Percentiles rank a stretch among this genome's conserved stretches.
Evolutionary conservation across 2,888 invertebrate species (phyloP).

Genomic region (Ochropacha duplaris): DNA sequence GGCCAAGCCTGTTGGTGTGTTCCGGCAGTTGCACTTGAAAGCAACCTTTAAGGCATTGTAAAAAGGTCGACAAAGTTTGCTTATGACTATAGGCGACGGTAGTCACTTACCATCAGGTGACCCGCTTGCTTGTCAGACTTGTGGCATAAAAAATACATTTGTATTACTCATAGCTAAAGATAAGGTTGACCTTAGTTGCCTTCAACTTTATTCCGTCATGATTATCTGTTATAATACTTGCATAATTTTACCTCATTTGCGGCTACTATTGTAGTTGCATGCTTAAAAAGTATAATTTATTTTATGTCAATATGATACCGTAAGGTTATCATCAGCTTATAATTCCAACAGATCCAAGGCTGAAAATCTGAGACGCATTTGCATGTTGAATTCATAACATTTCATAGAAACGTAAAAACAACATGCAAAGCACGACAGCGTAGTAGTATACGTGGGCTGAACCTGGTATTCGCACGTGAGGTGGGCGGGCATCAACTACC

Average conservation of each 20-base stretch:
- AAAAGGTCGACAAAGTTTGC: too few relatives aligned
- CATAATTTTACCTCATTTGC: neutral
- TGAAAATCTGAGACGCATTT: neutral
- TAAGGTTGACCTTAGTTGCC: conserved; percentile 8
- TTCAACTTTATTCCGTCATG: neutral
- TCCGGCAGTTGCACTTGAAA: too few relatives aligned
- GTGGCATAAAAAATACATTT: too few relatives aligned
- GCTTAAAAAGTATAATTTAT: too few relatives aligned
- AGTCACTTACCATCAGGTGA: too few relatives aligned
- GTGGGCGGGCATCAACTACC: neutral
- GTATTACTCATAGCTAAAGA: conserved; percentile 13
- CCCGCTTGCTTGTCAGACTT: too few relatives aligned
- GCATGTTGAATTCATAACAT: neutral
- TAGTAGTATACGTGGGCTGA: neutral
- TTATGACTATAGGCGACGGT: too few relatives aligned
- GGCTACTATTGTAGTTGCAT: neutral
- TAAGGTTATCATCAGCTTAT: neutral
- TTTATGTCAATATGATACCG: too few relatives aligned
- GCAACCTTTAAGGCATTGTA: too few relatives aligned
- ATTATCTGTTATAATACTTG: neutral
- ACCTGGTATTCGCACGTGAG: neutral
- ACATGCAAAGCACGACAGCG: neutral
- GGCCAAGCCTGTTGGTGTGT: too few relatives aligned
- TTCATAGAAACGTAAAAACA: neutral
- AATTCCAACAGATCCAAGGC: neutral